These are phyloP conservation scores for Ophion ventricosus DNA, from an alignment of 2,888 invertebrate genomes.

Conservation along the genomic window DNA sequence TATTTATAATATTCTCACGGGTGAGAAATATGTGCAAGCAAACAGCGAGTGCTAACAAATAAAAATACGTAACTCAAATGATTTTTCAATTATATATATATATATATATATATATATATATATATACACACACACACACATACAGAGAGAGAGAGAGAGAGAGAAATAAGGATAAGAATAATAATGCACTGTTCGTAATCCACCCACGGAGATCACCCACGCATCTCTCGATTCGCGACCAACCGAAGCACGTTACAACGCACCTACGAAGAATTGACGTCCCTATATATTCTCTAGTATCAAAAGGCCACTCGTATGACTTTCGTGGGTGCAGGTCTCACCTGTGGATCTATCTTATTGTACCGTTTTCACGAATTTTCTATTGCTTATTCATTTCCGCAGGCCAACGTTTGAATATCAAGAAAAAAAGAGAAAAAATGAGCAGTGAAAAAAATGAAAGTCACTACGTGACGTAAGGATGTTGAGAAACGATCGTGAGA, in stretches of 20 bases:
- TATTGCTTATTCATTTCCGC: neutral
- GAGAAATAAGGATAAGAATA: constrained; percentile 63
- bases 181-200: constrained; percentile 62
- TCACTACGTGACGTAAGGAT: constrained; percentile 1
- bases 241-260: constrained; percentile 37
- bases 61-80: constrained; percentile 12
- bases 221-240: constrained; percentile 52
- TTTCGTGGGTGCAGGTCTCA: constrained; percentile 42
- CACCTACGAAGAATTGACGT: constrained; percentile 22
- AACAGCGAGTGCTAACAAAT: constrained; percentile 4
- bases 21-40: constrained; percentile 3
- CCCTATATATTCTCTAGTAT: constrained; percentile 32
- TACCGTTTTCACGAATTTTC: neutral
- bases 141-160: neutral
- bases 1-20: constrained; percentile 45
- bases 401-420: neutral
- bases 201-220: constrained; percentile 72
- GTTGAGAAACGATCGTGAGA: neutral
- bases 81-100: constrained; percentile 13
- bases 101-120: neutral
- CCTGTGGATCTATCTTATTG: constrained; percentile 31
- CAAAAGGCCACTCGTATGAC: constrained; percentile 18
- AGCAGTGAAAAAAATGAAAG: constrained; percentile 7
- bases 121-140: neutral
- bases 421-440: neutral